Percentiles rank a stretch among this genome's conserved stretches.
Evolutionary conservation across 2,888 invertebrate genomes (phyloP).

Genomic region (Brenthis daphne): DNA sequence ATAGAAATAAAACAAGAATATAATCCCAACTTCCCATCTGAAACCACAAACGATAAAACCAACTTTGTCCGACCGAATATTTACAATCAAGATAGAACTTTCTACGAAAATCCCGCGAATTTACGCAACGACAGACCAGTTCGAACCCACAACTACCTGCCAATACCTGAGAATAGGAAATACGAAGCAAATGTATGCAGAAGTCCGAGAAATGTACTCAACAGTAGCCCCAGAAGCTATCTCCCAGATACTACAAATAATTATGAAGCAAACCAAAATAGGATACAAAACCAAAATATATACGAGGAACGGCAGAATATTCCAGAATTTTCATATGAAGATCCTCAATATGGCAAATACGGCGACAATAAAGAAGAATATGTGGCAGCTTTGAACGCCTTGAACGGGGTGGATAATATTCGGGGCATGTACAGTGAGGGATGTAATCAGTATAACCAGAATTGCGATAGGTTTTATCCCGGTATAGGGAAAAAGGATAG

Average conservation of each 20-base stretch:
- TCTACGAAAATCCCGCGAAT: conserved; percentile 69
- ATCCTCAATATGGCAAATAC: conserved; percentile 59
- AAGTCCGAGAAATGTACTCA: conserved; percentile 67
- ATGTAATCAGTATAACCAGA: conserved; percentile 60
- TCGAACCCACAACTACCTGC: conserved; percentile 63
- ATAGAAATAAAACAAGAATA: conserved; percentile 72
- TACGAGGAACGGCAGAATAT: conserved; percentile 56
- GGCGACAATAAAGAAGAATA: conserved; percentile 61
- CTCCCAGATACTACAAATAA: conserved; percentile 56
- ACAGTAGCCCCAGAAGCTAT: conserved; percentile 68
- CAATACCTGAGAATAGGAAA: conserved; percentile 54
- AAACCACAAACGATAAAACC: conserved; percentile 51
- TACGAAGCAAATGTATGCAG: conserved; percentile 63
- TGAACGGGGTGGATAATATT: conserved; percentile 62
- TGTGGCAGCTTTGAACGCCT: conserved; percentile 56
- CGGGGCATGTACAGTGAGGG: conserved; percentile 57
- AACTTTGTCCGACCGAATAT: conserved; percentile 51
- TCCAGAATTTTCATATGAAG: conserved; percentile 63
- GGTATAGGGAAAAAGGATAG: conserved; percentile 75
- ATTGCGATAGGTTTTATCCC: conserved; percentile 69
- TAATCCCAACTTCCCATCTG: conserved; percentile 52
- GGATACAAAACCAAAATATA: conserved; percentile 51
- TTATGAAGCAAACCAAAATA: conserved; percentile 59
- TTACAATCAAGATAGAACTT: conserved; percentile 62
- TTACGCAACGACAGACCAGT: conserved; percentile 56